Percentiles rank a stretch among this genome's conserved stretches.
Conservation (phyloP, 2,797 vertebrate genomes). For the Bradypodion pumilum region DNA sequence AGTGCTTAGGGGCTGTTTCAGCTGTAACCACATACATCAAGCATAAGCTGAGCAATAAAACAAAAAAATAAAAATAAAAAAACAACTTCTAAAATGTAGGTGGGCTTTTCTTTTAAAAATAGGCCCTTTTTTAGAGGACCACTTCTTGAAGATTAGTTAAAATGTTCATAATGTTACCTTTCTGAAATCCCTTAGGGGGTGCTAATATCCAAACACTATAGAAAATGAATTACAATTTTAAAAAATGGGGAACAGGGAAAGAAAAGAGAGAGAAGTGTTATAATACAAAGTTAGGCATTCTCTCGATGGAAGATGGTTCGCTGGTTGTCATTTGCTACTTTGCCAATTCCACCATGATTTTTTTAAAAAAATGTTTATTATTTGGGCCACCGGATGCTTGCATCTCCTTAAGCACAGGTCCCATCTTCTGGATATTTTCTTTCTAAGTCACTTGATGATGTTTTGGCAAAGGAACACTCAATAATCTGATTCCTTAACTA, state of each 20-base stretch:
- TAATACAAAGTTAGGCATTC: slow-evolving; percentile 70
- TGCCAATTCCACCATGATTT: slow-evolving; percentile 38
- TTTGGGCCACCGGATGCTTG: slow-evolving; percentile 29
- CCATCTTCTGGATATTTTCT: slow-evolving; percentile 45
- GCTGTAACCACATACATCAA: slow-evolving; percentile 20
- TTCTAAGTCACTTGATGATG: slow-evolving; percentile 36
- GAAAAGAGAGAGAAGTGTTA: slow-evolving; percentile 48
- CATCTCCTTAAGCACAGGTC: slow-evolving; percentile 47
- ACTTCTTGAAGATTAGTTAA: slow-evolving; percentile 44
- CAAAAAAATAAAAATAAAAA: slow-evolving; percentile 44
- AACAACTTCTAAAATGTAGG: slow-evolving; percentile 31
- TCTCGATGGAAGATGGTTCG: slow-evolving; percentile 70
- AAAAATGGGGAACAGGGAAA: slow-evolving; percentile 57
- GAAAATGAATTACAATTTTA: slow-evolving; percentile 56
- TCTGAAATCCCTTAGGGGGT: slow-evolving; percentile 56
- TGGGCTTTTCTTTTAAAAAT: slow-evolving; percentile 37
- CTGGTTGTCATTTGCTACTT: slow-evolving; percentile 54
- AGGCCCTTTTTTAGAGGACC: slow-evolving; percentile 54
- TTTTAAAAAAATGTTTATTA: too few relatives aligned
- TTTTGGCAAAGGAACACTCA: slow-evolving; percentile 49
- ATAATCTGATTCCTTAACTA: slow-evolving; percentile 56
- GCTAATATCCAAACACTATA: slow-evolving; percentile 59
- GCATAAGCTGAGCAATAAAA: slow-evolving; percentile 33
- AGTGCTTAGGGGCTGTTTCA: slow-evolving; percentile 31
- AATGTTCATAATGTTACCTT: slow-evolving; percentile 40